Base-by-base conservation (phyloP, 92 coral and sea anemone species). In the Pocillopora grandis region DNA sequence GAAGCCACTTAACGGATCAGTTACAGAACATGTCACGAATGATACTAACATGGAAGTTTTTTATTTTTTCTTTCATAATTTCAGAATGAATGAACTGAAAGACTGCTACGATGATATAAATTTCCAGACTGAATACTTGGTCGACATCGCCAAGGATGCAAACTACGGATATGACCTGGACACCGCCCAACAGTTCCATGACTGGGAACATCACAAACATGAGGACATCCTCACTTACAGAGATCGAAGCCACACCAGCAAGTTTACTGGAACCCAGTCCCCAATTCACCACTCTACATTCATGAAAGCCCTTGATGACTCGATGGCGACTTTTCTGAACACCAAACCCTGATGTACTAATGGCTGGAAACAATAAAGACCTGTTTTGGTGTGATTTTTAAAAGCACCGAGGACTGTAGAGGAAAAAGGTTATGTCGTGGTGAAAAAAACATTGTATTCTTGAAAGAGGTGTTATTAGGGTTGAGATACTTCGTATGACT, bases 281-380 rank as follows among this genome's bases (percentile, higher is more conserved):
- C 87, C 91, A 5, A 10, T 65, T 12, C 79, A 76, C 66, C 87
- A 70, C 77, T 73, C 80, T 8, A 31, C 89, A 62, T 91, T 88
- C 65, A 88, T 91, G 89, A 56, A 91, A 27, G 94, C 89, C 12
- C 35, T 91, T 11, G 91, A 91, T 88, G 91, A 88, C 72, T 91
- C 94, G 15, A 57, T 78, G 88, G 74, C 82, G 65, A 57, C 64
- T 42, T 88, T 75, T 20, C 64, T 88, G 19, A 33, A 55, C 61
- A 56, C 59, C 16, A 83, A 73, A 37, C n/a, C 55, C 31, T 69
- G 27, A 72, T 33, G 14, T 18, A 12, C 16, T 19, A 55, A 64
- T 1, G 60, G 20, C 35, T 74, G 17, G 19, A 5, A 17, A 5
- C 23, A 27, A 27, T 27, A 27, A 63, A 21, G n/a, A 21, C 8